These are phyloP conservation scores for Neodon shergylaensis DNA, from an alignment of 2,113 vertebrate genomes.

Conservation along the genomic window DNA sequence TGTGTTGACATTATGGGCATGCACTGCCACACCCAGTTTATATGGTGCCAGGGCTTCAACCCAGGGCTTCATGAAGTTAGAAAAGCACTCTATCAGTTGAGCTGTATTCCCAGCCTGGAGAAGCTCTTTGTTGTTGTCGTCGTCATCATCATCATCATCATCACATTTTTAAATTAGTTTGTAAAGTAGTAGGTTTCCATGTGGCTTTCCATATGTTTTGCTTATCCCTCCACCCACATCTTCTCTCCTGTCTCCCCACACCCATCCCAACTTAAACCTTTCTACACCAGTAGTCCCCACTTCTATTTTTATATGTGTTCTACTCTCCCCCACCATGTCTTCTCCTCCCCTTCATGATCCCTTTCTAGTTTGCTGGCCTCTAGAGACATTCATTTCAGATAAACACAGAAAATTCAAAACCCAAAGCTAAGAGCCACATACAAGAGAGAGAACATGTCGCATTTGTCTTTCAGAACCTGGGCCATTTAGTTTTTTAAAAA, in stretches of 20 bases:
- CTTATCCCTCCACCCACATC: not conserved
- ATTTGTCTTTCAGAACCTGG: not conserved
- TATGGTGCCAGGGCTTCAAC: not conserved
- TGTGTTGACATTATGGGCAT: not conserved
- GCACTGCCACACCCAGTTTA: not conserved
- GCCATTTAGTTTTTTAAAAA: not conserved
- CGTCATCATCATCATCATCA: not conserved
- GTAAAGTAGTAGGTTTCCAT: not conserved
- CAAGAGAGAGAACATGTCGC: not conserved
- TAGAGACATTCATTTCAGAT: not conserved
- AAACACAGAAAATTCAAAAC: not conserved
- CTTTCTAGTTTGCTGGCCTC: not conserved
- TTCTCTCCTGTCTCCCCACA: too few species aligned
- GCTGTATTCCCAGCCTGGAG: not conserved
- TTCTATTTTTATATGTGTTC: not conserved
- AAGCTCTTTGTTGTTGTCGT: not conserved
- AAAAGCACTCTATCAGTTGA: not conserved
- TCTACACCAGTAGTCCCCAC: not conserved
- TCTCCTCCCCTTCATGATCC: not conserved
- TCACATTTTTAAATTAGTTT: not conserved
- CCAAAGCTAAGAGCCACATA: not conserved
- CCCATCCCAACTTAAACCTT: not conserved
- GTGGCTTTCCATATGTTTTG: not conserved
- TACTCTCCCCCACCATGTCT: not conserved
- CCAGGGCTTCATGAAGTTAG: not conserved